A percentile compares a stretch with the other conserved stretches of the same genome.
Conservation (phyloP, 2,113 vertebrate genomes). For the Anser brachyrhynchus region DNA sequence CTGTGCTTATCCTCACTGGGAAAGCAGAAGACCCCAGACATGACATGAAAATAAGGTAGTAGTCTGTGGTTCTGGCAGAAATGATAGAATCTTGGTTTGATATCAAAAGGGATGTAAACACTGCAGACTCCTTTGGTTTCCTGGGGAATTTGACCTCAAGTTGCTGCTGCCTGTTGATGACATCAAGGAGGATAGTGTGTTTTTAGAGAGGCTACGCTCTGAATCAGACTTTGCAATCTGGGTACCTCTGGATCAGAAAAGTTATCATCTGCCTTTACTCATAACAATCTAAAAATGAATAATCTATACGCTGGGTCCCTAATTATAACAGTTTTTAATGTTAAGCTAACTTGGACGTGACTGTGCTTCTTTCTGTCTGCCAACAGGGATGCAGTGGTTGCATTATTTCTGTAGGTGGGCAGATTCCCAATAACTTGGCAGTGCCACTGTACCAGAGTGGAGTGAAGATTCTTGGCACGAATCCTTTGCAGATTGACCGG, state of each 20-base stretch:
- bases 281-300: not conserved
- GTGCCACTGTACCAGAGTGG: constrained; percentile 85
- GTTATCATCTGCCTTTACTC: not conserved
- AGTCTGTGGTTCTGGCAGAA: not conserved
- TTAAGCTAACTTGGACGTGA: not conserved
- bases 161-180: not conserved
- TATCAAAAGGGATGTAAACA: not conserved
- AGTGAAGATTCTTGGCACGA: constrained; percentile 91
- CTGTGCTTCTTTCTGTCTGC: not conserved
- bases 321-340: not conserved
- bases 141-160: not conserved
- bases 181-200: not conserved
- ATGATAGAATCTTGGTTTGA: not conserved
- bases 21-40: not conserved
- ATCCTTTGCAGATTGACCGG: constrained; percentile 86
- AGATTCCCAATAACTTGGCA: constrained; percentile 95
- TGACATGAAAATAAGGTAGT: not conserved
- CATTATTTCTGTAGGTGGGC: constrained; percentile 94
- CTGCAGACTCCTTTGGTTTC: not conserved
- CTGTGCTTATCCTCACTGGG: not conserved
- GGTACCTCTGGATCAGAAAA: not conserved
- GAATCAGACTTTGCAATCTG: not conserved
- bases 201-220: not conserved
- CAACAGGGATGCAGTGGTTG: constrained; percentile 86
- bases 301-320: not conserved